A percentile compares a stretch with the other conserved stretches of the same genome.
Conservation (phyloP, 2,113 vertebrate species). For the Centropus unirufus region DNA sequence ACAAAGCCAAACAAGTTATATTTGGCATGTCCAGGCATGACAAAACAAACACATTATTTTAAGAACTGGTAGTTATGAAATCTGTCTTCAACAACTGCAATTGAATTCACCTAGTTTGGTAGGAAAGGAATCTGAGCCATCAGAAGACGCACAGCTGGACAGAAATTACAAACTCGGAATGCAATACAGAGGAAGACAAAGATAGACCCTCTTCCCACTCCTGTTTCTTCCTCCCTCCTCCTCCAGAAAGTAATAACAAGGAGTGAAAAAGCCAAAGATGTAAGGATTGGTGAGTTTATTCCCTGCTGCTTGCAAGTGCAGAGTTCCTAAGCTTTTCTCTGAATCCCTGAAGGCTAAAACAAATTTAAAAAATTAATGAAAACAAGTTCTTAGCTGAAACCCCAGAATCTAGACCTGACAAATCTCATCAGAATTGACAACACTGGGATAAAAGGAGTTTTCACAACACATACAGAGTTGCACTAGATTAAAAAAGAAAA, state of each 20-base stretch:
- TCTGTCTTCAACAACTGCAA: neutral
- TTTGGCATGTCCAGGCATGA: conserved; percentile 9
- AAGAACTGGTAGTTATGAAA: conserved; percentile 4
- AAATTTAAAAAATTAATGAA: neutral
- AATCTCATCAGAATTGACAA: neutral
- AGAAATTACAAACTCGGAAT: neutral
- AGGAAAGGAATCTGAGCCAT: neutral
- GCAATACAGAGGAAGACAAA: neutral
- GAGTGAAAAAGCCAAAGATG: neutral
- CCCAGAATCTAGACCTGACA: neutral
- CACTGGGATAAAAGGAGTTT: neutral
- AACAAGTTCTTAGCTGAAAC: neutral
- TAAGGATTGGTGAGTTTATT: neutral
- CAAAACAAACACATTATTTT: conserved; percentile 6
- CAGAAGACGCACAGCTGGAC: neutral
- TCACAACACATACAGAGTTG: neutral
- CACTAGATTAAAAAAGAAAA: neutral
- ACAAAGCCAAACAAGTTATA: neutral
- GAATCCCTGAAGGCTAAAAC: neutral
- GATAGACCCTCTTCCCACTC: neutral
- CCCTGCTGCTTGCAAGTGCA: neutral
- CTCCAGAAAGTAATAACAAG: neutral
- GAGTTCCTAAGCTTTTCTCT: neutral
- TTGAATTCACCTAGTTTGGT: neutral
- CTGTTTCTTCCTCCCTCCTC: neutral